A percentile compares a stretch with the other conserved stretches of the same genome.
phyloP scores from a whole-genome alignment of 1,140 invertebrate species.

The Drosophila mauritiana region DNA sequence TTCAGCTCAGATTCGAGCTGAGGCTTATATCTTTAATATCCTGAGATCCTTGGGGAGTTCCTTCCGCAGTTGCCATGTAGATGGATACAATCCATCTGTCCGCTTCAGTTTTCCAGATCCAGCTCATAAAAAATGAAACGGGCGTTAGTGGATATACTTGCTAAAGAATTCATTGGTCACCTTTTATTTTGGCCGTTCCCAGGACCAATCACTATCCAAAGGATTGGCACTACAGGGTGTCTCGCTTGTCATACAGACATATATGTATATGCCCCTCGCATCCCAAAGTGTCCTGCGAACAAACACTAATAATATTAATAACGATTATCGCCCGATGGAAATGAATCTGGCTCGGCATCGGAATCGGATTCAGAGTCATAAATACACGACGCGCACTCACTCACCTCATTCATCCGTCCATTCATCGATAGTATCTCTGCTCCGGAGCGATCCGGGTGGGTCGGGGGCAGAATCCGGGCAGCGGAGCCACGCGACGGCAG shows the following conservation, averaged over 20 bases:
- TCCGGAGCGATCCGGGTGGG: slow-evolving; percentile 1
- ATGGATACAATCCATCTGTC: slow-evolving; percentile 7
- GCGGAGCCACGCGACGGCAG: slow-evolving; percentile 64
- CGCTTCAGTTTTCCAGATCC: slow-evolving; percentile 56
- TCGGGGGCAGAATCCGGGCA: not conserved
- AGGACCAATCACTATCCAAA: not conserved
- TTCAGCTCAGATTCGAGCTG: not conserved
- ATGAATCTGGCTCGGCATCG: slow-evolving; percentile 32
- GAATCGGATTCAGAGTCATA: slow-evolving; percentile 67
- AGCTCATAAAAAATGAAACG: slow-evolving; percentile 6
- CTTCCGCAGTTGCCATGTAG: slow-evolving; percentile 1
- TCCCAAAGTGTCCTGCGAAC: slow-evolving; percentile 8
- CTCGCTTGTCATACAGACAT: not conserved
- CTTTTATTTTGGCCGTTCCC: too few relatives aligned
- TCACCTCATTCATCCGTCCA: slow-evolving; percentile 29
- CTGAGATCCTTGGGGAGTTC: slow-evolving; percentile 5
- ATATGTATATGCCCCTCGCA: not conserved
- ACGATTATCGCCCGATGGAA: slow-evolving; percentile 59
- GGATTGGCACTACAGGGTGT: not conserved
- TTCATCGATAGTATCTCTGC: slow-evolving; percentile 54
- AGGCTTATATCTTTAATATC: not conserved
- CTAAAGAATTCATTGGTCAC: too few relatives aligned
- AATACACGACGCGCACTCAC: slow-evolving; percentile 51
- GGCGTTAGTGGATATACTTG: too few relatives aligned
- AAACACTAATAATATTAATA: slow-evolving; percentile 82